phyloP scores from a whole-genome alignment of 2,888 invertebrate species.

The Mythimna ferrago region DNA sequence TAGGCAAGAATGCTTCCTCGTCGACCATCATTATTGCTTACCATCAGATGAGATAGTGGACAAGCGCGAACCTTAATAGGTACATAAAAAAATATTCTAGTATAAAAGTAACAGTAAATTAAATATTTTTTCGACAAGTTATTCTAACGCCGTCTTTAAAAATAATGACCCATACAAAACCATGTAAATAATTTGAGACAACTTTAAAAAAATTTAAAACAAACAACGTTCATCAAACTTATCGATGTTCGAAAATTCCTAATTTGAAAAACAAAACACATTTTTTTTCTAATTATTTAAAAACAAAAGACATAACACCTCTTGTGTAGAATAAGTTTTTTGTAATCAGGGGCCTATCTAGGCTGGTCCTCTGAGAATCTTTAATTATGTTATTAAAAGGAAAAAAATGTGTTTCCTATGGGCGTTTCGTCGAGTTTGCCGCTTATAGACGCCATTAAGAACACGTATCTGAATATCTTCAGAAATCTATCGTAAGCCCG shows the following conservation, averaged over 20 bases:
- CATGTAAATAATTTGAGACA: constrained; percentile 26
- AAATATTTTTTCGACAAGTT: not conserved
- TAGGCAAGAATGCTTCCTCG: too few relatives aligned
- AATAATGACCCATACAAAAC: constrained; percentile 19
- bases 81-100: too few relatives aligned
- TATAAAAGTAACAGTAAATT: not conserved
- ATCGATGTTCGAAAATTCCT: constrained; percentile 58
- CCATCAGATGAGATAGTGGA: too few relatives aligned
- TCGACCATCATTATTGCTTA: too few relatives aligned
- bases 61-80: too few relatives aligned
- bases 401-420: constrained; percentile 81
- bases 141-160: constrained; percentile 14
- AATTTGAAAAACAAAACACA: constrained; percentile 52
- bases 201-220: constrained; percentile 6
- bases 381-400: constrained; percentile 84
- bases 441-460: constrained; percentile 76
- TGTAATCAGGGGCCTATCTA: constrained; percentile 65
- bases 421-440: constrained; percentile 79
- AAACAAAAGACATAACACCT: constrained; percentile 68
- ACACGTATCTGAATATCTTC: constrained; percentile 83
- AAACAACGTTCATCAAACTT: constrained; percentile 52
- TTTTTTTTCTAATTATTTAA: constrained; percentile 17
- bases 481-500: constrained; percentile 79
- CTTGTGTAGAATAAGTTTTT: constrained; percentile 16
- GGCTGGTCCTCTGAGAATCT: constrained; percentile 63